phyloP scores from a whole-genome alignment of 2,113 vertebrate species.

The Dolichallabes microphthalmus region DNA sequence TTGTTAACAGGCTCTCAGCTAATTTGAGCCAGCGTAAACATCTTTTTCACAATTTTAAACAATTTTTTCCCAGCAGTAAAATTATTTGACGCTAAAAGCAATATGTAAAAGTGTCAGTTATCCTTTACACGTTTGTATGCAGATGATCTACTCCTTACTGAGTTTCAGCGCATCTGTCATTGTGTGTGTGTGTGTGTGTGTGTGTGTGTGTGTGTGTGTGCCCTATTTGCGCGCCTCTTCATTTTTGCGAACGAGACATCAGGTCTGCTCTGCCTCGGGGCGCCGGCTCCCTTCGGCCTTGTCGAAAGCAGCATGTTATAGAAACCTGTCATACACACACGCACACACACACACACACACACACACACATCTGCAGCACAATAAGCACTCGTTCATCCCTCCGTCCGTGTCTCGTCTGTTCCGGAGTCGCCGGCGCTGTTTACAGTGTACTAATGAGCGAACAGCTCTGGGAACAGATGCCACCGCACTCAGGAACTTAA shows the following conservation, averaged over 20 bases:
- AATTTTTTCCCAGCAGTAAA: slow-evolving; percentile 23
- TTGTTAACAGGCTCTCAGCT: not conserved
- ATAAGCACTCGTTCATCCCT: slow-evolving; percentile 4
- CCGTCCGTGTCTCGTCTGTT: slow-evolving; percentile 27
- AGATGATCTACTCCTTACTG: slow-evolving; percentile 16
- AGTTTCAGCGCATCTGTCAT: slow-evolving; percentile 26
- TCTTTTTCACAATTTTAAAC: no score
- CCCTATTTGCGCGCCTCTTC: slow-evolving; percentile 16
- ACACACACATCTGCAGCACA: slow-evolving; percentile 12
- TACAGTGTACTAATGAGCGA: slow-evolving; percentile 63
- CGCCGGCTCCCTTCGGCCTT: slow-evolving; percentile 30
- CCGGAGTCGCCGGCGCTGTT: slow-evolving; percentile 54
- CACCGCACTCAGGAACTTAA: slow-evolving; percentile 54
- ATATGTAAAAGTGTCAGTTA: slow-evolving; percentile 30
- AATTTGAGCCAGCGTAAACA: not conserved
- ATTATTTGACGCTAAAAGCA: slow-evolving; percentile 13
- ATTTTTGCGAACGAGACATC: slow-evolving; percentile 37
- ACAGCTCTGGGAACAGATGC: slow-evolving; percentile 58
- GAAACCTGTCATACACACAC: slow-evolving; percentile 42
- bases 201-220: slow-evolving; percentile 7
- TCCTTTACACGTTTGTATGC: not conserved
- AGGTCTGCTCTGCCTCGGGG: slow-evolving; percentile 21
- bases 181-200: not conserved
- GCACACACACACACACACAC: slow-evolving; percentile 28
- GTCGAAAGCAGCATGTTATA: slow-evolving; percentile 41